Evolutionary conservation across 2,113 vertebrate genomes (phyloP), one percentile per base, ranked within the genome.

Genomic region (Erythrolamprus reginae): DNA sequence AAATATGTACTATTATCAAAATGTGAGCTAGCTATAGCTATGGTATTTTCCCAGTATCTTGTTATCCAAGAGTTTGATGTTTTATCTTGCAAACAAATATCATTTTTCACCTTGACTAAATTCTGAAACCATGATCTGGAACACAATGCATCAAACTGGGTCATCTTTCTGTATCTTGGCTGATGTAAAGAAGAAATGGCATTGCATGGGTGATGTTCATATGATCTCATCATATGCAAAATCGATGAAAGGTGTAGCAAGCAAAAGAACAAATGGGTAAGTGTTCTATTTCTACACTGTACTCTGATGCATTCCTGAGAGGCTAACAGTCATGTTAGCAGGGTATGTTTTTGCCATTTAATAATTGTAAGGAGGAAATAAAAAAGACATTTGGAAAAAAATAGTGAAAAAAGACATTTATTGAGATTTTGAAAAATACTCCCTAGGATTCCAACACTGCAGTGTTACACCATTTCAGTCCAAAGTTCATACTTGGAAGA

Each of bases 391-490:
- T 28, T 95, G 90, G 83, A 90, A 58, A 92, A 90, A 90, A 93
- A 47, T 88, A 90, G 91, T 82, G 90, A 91, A 89, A 84, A 84
- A 94, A 94, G 92, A 93, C 86, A 70, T 91, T 92, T 91, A 84
- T 50, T 94, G 33, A 33, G 83, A 92, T 92, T 88, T 91, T 90
- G 89, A 93, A 91, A 95, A 93, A 93, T 93, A 94, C 51, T 93
- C 90, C 51, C 90, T 88, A 95, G 89, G 90, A 92, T 87, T 88
- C 4, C 91, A 96, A 94, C 95, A 96, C 91, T 91, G 85, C 95
- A 96, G 90, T 94, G 95, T 93, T 96, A 96, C 90, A 96, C 90
- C 95, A 61, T 88, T 91, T 83, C n/a, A 88, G 77, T 26, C 28
- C 53, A 51, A 95, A 92, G 94, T 28, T 90, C 93, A 87, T 94